Conservation (phyloP, 2,113 vertebrate species). For the Ginglymostoma cirratum region DNA sequence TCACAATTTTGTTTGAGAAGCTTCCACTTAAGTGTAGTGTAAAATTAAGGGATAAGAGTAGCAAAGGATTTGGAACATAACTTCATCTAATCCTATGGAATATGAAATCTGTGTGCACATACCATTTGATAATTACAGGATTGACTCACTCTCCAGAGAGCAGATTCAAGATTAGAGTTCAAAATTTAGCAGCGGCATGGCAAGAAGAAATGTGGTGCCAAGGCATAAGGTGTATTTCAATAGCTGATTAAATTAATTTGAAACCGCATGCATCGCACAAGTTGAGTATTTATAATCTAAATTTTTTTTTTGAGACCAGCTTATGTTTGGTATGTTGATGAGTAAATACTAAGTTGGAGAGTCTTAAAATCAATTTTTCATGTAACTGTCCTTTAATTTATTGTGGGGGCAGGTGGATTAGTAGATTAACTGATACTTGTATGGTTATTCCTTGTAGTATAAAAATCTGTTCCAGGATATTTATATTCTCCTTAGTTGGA, state of each 20-base stretch:
- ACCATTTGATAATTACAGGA: neutral
- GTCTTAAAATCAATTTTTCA: neutral
- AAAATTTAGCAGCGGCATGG: neutral
- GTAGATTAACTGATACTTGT: neutral
- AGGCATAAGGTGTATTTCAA: neutral
- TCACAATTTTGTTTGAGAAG: neutral
- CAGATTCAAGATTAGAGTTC: neutral
- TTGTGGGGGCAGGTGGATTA: neutral
- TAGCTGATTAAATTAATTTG: neutral
- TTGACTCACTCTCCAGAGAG: neutral
- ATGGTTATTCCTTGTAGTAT: neutral
- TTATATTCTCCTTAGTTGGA: neutral
- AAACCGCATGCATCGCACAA: neutral
- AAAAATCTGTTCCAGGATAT: neutral
- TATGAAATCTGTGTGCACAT: neutral
- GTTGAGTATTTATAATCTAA: neutral
- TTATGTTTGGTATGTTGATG: neutral
- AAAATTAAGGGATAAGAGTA: neutral
- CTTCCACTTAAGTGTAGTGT: neutral
- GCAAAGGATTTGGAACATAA: neutral
- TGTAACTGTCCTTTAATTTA: neutral
- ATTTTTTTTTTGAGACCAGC: neutral
- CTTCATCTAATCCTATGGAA: neutral
- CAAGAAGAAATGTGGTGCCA: neutral
- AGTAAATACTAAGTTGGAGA: neutral